phyloP scores from a whole-genome alignment of 2,888 invertebrate genomes.

The Acronicta leporina region DNA sequence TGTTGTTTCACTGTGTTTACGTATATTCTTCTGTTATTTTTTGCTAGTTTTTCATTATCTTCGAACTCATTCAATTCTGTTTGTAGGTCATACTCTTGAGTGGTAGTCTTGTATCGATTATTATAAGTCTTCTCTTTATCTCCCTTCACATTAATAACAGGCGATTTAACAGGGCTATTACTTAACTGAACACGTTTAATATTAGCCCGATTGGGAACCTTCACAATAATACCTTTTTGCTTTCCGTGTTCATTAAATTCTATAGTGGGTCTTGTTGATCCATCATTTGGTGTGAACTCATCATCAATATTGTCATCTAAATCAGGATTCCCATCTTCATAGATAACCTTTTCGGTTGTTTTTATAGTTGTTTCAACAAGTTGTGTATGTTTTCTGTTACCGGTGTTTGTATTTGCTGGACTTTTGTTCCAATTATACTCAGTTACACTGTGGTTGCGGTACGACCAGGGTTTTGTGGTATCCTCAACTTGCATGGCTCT shows the following conservation, averaged over 20 bases:
- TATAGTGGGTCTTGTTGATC: slow-evolving; percentile 8
- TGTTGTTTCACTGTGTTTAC: slow-evolving; percentile 23
- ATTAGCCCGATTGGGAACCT: slow-evolving; percentile 65
- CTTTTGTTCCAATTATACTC: slow-evolving; percentile 56
- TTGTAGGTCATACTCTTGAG: slow-evolving; percentile 3
- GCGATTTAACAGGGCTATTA: slow-evolving; percentile 64
- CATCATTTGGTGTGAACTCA: slow-evolving; percentile 16
- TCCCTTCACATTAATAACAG: slow-evolving; percentile 34
- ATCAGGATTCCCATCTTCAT: slow-evolving; percentile 25
- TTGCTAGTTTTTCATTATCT: slow-evolving; percentile 10
- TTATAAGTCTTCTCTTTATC: slow-evolving; percentile 13
- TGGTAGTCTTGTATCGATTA: slow-evolving; percentile 13
- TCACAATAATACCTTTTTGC: slow-evolving; percentile 60
- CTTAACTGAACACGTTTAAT: slow-evolving; percentile 64
- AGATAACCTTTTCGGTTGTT: slow-evolving; percentile 10
- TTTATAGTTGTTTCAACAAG: slow-evolving; percentile 4
- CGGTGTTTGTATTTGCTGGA: slow-evolving; percentile 14
- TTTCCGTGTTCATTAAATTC: slow-evolving; percentile 14
- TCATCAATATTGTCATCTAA: slow-evolving; percentile 22
- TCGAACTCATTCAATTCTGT: slow-evolving; percentile 4
- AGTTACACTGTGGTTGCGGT: slow-evolving; percentile 64
- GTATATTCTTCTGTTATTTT: slow-evolving; percentile 29
- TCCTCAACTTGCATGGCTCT: slow-evolving; percentile 30
- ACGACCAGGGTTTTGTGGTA: slow-evolving; percentile 39
- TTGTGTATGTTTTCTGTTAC: slow-evolving; percentile 27